Percentiles rank a stretch among this genome's conserved stretches.
These are phyloP conservation scores for Manis crassicaudata DNA, from an alignment of 2,797 vertebrate genomes.

Conservation along the genomic window DNA sequence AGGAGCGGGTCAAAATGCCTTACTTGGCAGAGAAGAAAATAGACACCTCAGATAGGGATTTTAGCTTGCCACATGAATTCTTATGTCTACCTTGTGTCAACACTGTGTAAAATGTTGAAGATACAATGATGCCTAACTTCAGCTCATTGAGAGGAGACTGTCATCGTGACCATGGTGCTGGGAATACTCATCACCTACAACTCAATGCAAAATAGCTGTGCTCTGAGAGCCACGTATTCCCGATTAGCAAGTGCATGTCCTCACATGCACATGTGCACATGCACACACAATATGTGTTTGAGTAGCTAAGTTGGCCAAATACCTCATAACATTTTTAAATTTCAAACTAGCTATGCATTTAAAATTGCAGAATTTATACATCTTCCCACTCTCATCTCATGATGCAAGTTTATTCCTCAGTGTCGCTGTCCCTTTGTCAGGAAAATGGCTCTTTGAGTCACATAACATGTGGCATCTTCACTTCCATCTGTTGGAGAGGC, in stretches of 20 bases:
- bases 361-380: not conserved
- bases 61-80: not conserved
- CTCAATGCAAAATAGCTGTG: not conserved
- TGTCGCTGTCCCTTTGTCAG: rapidly evolving
- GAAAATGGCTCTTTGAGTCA: not conserved
- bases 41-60: not conserved
- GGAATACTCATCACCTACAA: not conserved
- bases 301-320: not conserved
- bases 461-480: rapidly evolving
- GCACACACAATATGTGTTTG: not conserved
- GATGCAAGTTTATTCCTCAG: not conserved
- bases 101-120: rapidly evolving
- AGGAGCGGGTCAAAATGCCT: rapidly evolving
- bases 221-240: not conserved
- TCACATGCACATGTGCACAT: no score
- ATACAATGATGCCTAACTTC: rapidly evolving
- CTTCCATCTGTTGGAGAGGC: not conserved
- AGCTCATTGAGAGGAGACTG: not conserved
- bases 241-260: not conserved
- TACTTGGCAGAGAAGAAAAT: not conserved
- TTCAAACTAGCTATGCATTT: not conserved
- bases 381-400: not conserved
- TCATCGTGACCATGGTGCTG: rapidly evolving
- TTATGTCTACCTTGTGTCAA: not conserved
- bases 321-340: not conserved